Evolutionary conservation across 1,140 invertebrate species (phyloP).

Genomic region (Condylostylus longicornis): DNA sequence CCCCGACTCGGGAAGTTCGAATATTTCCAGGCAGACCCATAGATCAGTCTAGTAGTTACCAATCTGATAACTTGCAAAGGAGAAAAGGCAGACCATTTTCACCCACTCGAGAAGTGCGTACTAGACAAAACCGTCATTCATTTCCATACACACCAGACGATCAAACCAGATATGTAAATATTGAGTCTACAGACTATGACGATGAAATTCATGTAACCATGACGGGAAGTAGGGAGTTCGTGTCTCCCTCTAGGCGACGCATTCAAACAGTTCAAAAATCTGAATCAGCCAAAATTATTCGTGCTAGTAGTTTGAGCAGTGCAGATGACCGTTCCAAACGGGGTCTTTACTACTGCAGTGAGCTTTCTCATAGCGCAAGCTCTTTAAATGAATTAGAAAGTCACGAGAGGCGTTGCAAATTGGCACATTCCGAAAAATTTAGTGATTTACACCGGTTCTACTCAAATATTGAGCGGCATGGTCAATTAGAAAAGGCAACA

Average conservation of each 20-base stretch:
- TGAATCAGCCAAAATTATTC: slow-evolving; percentile 31
- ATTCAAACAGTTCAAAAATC: slow-evolving; percentile 34
- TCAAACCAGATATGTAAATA: no score
- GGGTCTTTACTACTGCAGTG: slow-evolving; percentile 23
- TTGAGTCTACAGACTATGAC: no score
- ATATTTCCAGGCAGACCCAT: no score
- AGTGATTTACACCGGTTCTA: slow-evolving; percentile 76
- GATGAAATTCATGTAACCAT: no score
- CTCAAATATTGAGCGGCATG: slow-evolving; percentile 67
- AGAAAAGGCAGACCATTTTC: slow-evolving; percentile 8
- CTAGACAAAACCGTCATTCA: slow-evolving; percentile 28
- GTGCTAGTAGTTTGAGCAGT: slow-evolving; percentile 47
- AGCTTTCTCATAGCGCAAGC: slow-evolving; percentile 26
- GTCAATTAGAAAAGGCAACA: slow-evolving; percentile 61
- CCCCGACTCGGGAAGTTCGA: no score
- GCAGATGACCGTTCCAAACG: slow-evolving; percentile 29
- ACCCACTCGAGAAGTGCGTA: slow-evolving; percentile 24
- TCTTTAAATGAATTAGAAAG: slow-evolving; percentile 22
- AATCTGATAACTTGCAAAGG: no score
- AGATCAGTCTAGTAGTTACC: no score
- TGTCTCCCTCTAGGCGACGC: slow-evolving; percentile 48
- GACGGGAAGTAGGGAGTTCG: slow-evolving; percentile 38
- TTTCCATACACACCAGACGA: no score
- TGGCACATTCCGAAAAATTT: slow-evolving; percentile 63
- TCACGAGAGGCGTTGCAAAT: slow-evolving; percentile 31